Evolutionary conservation across 2,888 invertebrate genomes (phyloP).

Genomic region (Sericinus montela): DNA sequence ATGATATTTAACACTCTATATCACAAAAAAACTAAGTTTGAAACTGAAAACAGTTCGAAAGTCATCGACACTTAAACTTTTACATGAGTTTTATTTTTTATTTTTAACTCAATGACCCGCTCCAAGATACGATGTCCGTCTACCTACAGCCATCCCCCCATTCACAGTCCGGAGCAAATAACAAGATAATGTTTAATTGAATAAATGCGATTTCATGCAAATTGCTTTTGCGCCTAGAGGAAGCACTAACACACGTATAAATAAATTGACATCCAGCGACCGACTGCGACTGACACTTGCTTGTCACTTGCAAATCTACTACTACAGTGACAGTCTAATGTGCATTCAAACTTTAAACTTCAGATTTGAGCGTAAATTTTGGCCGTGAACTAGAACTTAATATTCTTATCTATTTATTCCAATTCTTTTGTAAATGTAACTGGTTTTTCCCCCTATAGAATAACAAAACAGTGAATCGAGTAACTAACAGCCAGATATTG

Average conservation of each 20-base stretch:
- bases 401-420: constrained; percentile 21
- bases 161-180: constrained; percentile 46
- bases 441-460: constrained; percentile 3
- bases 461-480: constrained; percentile 10
- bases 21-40: constrained; percentile 42
- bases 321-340: constrained; percentile 43
- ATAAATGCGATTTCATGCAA: constrained; percentile 68
- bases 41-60: constrained; percentile 51
- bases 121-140: constrained; percentile 46
- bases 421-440: constrained; percentile 18
- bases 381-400: constrained; percentile 62
- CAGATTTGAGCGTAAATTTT: constrained; percentile 23
- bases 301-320: constrained; percentile 23
- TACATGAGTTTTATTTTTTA: constrained; percentile 20
- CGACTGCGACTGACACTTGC: constrained; percentile 64
- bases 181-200: constrained; percentile 68
- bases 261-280: constrained; percentile 54
- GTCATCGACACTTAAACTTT: constrained; percentile 18
- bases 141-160: constrained; percentile 47
- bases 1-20: constrained; percentile 35
- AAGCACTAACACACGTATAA: constrained; percentile 52
- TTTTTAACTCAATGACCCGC: constrained; percentile 35
- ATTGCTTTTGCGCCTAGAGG: constrained; percentile 52
- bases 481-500: constrained; percentile 18
- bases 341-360: constrained; percentile 48